Evolutionary conservation across 1,140 invertebrate genomes (phyloP).

Genomic region (Ptiloglossa arizonensis): DNA sequence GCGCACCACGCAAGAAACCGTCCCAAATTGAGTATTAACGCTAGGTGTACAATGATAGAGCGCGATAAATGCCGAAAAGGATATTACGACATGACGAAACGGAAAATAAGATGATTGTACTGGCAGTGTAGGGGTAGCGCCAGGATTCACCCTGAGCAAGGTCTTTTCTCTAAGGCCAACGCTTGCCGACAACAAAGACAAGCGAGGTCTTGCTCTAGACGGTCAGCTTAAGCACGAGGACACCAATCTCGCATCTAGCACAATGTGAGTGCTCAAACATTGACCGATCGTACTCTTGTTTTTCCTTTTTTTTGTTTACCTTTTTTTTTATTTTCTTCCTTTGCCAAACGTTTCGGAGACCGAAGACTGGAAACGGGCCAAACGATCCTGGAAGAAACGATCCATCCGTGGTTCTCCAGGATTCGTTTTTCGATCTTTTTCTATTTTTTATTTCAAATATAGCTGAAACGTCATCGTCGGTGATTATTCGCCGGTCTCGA

Average conservation of each 20-base stretch:
- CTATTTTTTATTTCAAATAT: too few species aligned
- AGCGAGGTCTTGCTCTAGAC: constrained; percentile 98
- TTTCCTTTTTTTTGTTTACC: too few species aligned
- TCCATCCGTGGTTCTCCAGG: neutral
- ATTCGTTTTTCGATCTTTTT: neutral
- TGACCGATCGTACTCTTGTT: constrained; percentile 55
- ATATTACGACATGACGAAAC: constrained; percentile 70
- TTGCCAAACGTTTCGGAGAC: constrained; percentile 15
- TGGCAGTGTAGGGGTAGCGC: constrained; percentile 88
- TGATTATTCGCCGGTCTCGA: too few species aligned
- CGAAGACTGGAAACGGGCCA: constrained; percentile 63
- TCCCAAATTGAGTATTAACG: constrained; percentile 19
- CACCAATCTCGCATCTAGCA: constrained; percentile 98
- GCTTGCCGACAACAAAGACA: constrained; percentile 99
- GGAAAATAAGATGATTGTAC: constrained; percentile 81
- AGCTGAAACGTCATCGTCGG: too few species aligned
- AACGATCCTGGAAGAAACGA: constrained; percentile 9
- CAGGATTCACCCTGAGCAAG: constrained; percentile 98
- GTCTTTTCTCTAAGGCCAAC: constrained; percentile 97
- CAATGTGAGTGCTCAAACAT: constrained; percentile 88
- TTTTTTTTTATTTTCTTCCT: neutral
- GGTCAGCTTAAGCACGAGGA: constrained; percentile 99
- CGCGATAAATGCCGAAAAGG: constrained; percentile 45
- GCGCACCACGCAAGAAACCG: neutral
- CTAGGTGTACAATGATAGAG: constrained; percentile 23